Conservation (phyloP, 2,797 vertebrate genomes). For the Myiothlypis chrysogaster region DNA sequence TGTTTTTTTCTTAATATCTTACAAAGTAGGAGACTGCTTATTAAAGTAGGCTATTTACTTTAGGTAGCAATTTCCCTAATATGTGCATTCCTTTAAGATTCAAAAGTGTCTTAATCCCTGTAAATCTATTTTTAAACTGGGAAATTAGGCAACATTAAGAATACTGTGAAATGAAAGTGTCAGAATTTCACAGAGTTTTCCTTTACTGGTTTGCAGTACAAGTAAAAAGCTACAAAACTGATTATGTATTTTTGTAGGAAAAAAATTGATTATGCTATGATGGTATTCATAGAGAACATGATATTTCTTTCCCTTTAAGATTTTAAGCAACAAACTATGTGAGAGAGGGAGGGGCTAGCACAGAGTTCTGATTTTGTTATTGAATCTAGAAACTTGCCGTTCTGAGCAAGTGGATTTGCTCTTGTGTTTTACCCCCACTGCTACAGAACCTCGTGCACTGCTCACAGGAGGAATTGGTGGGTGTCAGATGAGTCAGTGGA, state of each 20-base stretch:
- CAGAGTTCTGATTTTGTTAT: neutral
- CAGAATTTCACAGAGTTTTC: neutral
- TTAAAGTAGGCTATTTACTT: neutral
- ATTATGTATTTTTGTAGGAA: neutral
- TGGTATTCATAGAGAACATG: neutral
- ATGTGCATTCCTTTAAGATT: neutral
- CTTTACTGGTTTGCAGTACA: conserved; percentile 27
- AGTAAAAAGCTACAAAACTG: conserved; percentile 7
- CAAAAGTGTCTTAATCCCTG: neutral
- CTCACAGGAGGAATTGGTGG: neutral
- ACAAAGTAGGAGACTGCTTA: neutral
- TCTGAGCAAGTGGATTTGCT: conserved; percentile 18
- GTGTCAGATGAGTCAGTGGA: neutral
- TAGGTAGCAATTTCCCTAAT: neutral
- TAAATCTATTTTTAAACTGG: conserved; percentile 32
- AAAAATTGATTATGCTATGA: neutral
- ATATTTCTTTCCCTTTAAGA: neutral
- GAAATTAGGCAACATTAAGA: neutral
- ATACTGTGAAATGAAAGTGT: neutral
- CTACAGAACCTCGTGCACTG: neutral
- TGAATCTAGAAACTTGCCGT: neutral
- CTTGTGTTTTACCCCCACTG: neutral
- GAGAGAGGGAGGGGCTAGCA: neutral
- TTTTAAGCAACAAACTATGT: neutral
- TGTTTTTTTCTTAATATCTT: neutral